These are phyloP conservation scores for Plecturocebus donacophilus DNA, from an alignment of 2,113 vertebrate species.

Conservation along the genomic window DNA sequence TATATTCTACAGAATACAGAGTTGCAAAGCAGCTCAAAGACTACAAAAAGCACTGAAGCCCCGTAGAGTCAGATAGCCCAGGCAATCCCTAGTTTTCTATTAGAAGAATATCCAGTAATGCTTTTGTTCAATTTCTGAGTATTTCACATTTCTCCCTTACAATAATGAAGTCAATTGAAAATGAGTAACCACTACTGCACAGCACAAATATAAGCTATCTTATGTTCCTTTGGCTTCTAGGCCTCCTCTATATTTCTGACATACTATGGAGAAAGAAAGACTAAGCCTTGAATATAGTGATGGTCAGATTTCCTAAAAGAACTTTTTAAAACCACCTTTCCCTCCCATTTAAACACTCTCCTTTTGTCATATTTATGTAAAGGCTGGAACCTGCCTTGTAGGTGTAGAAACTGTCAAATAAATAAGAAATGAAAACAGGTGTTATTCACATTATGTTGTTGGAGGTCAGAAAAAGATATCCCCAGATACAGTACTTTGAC, in stretches of 20 bases:
- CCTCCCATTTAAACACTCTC: neutral
- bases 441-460: neutral
- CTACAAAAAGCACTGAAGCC: neutral
- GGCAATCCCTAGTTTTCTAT: neutral
- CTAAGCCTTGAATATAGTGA: neutral
- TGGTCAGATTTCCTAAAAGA: neutral
- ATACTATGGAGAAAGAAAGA: neutral
- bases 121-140: neutral
- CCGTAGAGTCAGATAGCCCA: neutral
- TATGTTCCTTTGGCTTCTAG: no score
- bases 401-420: neutral
- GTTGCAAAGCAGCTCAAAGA: neutral
- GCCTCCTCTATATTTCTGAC: neutral
- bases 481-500: neutral
- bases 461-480: neutral
- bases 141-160: neutral
- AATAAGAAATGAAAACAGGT: neutral
- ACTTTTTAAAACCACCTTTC: no score
- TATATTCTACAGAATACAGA: neutral
- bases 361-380: neutral
- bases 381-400: neutral
- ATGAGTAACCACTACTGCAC: fast-evolving
- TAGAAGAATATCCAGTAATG: neutral
- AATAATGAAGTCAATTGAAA: neutral
- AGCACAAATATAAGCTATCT: neutral